Percentiles rank a stretch among this genome's conserved stretches.
phyloP scores from a whole-genome alignment of 2,113 vertebrate species.

The Chrysemys picta region DNA sequence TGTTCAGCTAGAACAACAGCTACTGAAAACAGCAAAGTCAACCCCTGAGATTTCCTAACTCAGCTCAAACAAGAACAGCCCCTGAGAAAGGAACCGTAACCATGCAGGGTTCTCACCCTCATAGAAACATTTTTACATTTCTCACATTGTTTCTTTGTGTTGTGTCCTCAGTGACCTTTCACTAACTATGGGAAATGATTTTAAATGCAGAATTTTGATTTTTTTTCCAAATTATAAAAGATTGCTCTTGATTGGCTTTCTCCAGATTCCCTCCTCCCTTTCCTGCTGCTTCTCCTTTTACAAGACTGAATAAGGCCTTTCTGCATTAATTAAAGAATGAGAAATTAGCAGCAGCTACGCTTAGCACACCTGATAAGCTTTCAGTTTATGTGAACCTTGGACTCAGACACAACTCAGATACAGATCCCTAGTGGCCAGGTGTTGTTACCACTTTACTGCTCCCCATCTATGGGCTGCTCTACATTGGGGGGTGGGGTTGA shows the following conservation, averaged over 20 bases:
- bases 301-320: not conserved
- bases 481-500: too few relatives aligned
- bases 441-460: not conserved
- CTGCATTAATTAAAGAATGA: not conserved
- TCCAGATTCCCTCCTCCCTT: not conserved
- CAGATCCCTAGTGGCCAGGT: not conserved
- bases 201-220: not conserved
- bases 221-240: not conserved
- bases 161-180: not conserved
- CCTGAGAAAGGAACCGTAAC: not conserved
- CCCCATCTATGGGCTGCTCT: too few relatives aligned
- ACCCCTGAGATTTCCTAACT: not conserved
- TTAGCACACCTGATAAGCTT: not conserved
- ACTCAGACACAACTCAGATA: not conserved
- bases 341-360: not conserved
- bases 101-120: not conserved
- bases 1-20: not conserved
- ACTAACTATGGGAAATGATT: not conserved
- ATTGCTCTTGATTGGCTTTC: not conserved
- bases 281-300: not conserved
- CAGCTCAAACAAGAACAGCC: not conserved
- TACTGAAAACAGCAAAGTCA: slow-evolving; percentile 31
- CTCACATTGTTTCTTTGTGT: not conserved
- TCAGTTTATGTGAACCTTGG: not conserved
- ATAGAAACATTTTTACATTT: not conserved